Evolutionary conservation across 2,797 vertebrate genomes (phyloP), one percentile per base, ranked within the genome.

Genomic region (Coranthus polyacanthus): DNA sequence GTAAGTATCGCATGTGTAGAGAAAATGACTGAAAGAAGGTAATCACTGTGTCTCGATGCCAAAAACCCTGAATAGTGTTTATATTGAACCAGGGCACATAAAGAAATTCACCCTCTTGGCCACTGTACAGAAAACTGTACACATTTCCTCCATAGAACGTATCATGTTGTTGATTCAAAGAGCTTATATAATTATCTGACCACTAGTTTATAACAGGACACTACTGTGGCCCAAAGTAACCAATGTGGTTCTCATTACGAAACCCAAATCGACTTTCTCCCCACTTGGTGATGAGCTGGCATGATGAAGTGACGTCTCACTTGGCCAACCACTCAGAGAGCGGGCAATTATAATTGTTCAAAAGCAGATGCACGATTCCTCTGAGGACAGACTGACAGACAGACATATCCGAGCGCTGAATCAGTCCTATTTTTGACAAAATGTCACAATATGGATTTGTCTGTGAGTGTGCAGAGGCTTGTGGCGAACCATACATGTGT

Each of bases 141-240:
- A 74, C 37, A 38, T 75, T 41, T 70, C 22, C 45, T 26, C 26
- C 38, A 39, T 47, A 42, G 57, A 66, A 26, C 45, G 36, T 43
- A 66, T 72, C 49, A 65, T 45, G 57, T 68, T 83, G 68, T 78
- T 79, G 54, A 76, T 74, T 34, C 12, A 44, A 81, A 83, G 63
- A 53, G 22, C 32, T 29, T 68, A 66, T 18, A 72, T 78, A 79
- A 87, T 78, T 61, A 69, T 56, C 34, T 67, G 53, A 68, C 73
- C 43, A 12, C 63, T 57, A 18, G 77, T 85, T 85, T 87, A 82
- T 80, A 79, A 79, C 43, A 74, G 76, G 78, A 84, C 60, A 81
- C 59, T 62, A 12, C 61, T 82, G 82, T 63, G 78, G 78, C 76
- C 70, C 46, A 66, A 17, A 44, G 64, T 67, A 68, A 81, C 79